Percentiles rank a stretch among this genome's conserved stretches.
Evolutionary conservation across 2,888 invertebrate species (phyloP).

Genomic region (Agrypnus murinus): DNA sequence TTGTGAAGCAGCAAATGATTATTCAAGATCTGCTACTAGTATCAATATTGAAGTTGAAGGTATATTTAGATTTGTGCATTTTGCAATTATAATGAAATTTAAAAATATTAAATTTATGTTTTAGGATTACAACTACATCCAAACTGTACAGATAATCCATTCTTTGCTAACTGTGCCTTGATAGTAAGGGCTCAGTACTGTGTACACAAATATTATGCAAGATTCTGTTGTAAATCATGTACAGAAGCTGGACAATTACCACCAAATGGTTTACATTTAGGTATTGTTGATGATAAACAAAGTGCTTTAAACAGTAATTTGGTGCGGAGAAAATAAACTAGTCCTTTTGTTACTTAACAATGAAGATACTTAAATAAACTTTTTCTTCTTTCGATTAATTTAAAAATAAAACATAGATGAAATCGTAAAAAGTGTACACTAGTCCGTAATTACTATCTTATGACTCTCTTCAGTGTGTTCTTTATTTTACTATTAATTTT

Average conservation of each 20-base stretch:
- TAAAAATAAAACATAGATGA: conserved; percentile 14
- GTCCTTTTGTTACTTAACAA: conserved; percentile 34
- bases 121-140: conserved; percentile 84
- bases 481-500: no score
- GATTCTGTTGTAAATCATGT: conserved; percentile 95
- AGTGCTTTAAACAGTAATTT: conserved; percentile 61
- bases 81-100: no score
- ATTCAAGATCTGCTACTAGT: conserved; percentile 78
- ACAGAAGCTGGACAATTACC: conserved; percentile 88
- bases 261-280: conserved; percentile 70
- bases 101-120: no score
- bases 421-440: conserved; percentile 22
- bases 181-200: conserved; percentile 91
- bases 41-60: conserved; percentile 85
- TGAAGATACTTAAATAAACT: conserved; percentile 30
- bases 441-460: conserved; percentile 30
- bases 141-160: conserved; percentile 89
- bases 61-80: no score
- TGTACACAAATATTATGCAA: conserved; percentile 91
- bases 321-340: conserved; percentile 54
- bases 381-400: conserved; percentile 33
- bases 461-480: conserved; percentile 20
- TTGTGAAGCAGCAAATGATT: conserved; percentile 87
- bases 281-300: conserved; percentile 59
- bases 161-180: conserved; percentile 91